Base-by-base conservation (phyloP, 2,888 invertebrate species). In the Trissolcus brochymenae region DNA sequence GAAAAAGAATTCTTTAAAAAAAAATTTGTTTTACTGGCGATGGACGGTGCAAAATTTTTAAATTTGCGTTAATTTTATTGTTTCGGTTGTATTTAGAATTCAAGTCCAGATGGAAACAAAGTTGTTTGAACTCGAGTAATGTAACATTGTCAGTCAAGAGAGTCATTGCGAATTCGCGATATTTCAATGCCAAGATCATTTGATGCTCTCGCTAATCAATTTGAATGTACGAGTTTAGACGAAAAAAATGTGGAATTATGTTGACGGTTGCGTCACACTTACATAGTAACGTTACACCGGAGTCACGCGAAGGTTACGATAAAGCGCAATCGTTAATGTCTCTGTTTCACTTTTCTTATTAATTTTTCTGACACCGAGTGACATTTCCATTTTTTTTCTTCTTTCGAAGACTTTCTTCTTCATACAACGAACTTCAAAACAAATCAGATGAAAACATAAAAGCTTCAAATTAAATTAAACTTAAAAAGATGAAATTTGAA, bases 231-330 rank as follows among this genome's bases (percentile, higher is more conserved):
- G 13, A 64, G 68, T 64, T 60, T 41, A 50, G 40, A 59, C 51
- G 61, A 66, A 71, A 68, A 64, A 66, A 16, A 17, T 66, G 35
- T 25, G 16, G 60, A 71, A 76, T 71, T 76, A 65, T 62, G 61
- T 40, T 66, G 62, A 49, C 21, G 40, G 46, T 77, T 77, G 77
- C 77, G 64, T 77, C 67, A 77, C 60, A 17, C 53, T 60, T 46
- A 68, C 72, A 72, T 55, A 40, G 56, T 62, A 67, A 62, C 65
- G 67, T 62, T 71, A 66, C 50, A 51, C 50, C 60, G 40, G 60
- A 72, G 72, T 77, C 77, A 77, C 72, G 77, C 77, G 72, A 77
- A 77, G 77, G 77, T 77, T 64, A 72, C 13, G 68, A 68, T 68
- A 68, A 77, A 65, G 54, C 51, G 62, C 59, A 68, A 11, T 40